phyloP scores from a whole-genome alignment of 2,888 invertebrate genomes.

The Spisula solida region DNA sequence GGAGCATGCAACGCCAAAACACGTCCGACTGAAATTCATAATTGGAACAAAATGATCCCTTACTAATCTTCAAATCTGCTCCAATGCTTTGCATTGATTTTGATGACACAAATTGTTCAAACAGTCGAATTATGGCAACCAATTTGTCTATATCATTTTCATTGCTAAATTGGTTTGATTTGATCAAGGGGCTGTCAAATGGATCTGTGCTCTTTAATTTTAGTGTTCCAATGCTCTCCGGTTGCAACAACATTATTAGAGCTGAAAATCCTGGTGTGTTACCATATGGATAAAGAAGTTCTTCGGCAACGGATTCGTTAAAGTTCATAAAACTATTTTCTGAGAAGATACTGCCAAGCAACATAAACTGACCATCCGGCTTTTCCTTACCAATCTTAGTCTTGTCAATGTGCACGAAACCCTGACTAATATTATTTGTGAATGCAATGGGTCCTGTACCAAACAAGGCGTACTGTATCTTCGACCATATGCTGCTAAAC shows the following conservation, averaged over 20 bases:
- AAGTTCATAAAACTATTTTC: not conserved
- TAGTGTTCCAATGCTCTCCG: not conserved
- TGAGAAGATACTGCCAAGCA: too few relatives aligned
- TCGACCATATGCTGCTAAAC: too few relatives aligned
- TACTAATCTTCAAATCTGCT: not conserved
- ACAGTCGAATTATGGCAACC: not conserved
- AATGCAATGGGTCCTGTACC: too few relatives aligned
- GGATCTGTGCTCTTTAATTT: not conserved
- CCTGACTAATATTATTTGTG: too few relatives aligned
- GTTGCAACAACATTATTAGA: not conserved
- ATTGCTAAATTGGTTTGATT: not conserved
- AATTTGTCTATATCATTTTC: not conserved
- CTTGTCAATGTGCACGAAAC: too few relatives aligned
- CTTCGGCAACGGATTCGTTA: not conserved
- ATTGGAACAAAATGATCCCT: not conserved
- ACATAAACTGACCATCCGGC: slow-evolving; percentile 28
- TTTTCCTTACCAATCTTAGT: too few relatives aligned
- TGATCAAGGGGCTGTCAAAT: not conserved
- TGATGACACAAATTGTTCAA: not conserved
- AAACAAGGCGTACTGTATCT: too few relatives aligned
- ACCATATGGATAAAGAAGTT: too few relatives aligned
- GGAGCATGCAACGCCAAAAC: slow-evolving; percentile 2
- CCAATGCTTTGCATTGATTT: not conserved
- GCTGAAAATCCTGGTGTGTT: slow-evolving; percentile 7
- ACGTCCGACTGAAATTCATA: not conserved